Conservation (phyloP, 2,888 invertebrate species). For the Acronicta aceris region DNA sequence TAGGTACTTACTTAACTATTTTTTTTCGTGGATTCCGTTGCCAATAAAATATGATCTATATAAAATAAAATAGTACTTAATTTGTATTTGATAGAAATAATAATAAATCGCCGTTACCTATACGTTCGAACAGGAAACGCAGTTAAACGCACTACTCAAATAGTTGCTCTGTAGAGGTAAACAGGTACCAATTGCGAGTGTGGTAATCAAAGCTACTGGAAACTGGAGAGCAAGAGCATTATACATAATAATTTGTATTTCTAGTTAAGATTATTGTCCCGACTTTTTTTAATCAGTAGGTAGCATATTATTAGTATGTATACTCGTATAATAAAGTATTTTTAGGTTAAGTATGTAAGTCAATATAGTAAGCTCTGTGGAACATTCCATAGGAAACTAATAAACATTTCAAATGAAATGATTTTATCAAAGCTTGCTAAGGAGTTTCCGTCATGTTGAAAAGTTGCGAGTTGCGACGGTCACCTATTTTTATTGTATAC, state of each 20-base stretch:
- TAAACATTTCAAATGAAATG: no score
- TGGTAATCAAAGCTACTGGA: constrained; percentile 52
- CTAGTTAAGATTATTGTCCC: constrained; percentile 16
- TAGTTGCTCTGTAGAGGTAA: constrained; percentile 61
- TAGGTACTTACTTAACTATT: constrained; percentile 8
- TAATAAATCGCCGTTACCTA: constrained; percentile 44
- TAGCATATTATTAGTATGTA: neutral
- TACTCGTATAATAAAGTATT: neutral
- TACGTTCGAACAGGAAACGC: constrained; percentile 64
- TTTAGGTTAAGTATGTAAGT: no score
- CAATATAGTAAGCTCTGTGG: no score
- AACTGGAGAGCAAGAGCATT: constrained; percentile 45
- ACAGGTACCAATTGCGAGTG: constrained; percentile 62
- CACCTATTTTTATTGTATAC: no score
- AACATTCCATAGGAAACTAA: no score
- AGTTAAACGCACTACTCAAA: constrained; percentile 52
- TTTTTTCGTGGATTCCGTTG: constrained; percentile 21
- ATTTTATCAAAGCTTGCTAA: no score
- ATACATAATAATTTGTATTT: constrained; percentile 22
- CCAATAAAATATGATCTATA: constrained; percentile 31
- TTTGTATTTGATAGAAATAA: constrained; percentile 44
- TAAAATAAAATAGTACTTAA: constrained; percentile 23
- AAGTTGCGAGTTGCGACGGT: no score
- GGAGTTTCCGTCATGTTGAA: no score
- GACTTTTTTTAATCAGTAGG: constrained; percentile 11